Percentiles rank a stretch among this genome's conserved stretches.
Conservation (phyloP, 2,888 invertebrate genomes). For the Itoplectis maculator region DNA sequence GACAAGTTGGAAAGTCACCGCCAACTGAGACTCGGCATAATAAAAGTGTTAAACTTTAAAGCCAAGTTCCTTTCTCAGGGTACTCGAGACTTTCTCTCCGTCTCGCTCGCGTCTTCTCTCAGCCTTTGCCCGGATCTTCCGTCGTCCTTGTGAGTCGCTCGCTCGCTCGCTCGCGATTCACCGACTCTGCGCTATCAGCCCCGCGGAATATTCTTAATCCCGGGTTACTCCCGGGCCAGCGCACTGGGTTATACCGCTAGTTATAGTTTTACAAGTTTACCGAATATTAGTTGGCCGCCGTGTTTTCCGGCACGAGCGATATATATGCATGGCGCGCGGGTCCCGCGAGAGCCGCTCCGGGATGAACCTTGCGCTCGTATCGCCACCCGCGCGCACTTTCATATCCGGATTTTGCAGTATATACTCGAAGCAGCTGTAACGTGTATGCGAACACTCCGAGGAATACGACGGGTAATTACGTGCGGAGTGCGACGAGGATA, state of each 20-base stretch:
- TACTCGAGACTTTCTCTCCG: slow-evolving; percentile 37
- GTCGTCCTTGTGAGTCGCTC: background rate
- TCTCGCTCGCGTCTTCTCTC: slow-evolving; percentile 53
- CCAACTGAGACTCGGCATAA: slow-evolving; percentile 69
- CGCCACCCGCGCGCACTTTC: no score
- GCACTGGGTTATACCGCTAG: slow-evolving; percentile 18
- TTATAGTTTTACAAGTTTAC: slow-evolving; percentile 59
- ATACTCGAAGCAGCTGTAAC: background rate
- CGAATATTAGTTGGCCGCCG: slow-evolving; percentile 19
- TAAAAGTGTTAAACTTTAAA: slow-evolving; percentile 71
- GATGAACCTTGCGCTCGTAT: slow-evolving; percentile 26
- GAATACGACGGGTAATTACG: background rate
- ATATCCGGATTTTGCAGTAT: slow-evolving; percentile 11
- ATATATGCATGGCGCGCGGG: background rate
- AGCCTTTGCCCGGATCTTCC: slow-evolving; percentile 45
- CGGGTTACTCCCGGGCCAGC: no score
- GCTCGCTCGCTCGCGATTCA: no score
- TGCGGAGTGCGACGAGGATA: background rate
- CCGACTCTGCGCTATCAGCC: slow-evolving; percentile 31
- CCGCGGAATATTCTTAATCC: slow-evolving; percentile 34
- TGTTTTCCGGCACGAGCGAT: slow-evolving; percentile 12
- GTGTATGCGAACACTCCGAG: background rate
- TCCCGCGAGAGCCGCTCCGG: slow-evolving; percentile 2
- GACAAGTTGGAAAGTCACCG: slow-evolving; percentile 69
- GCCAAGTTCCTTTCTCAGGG: slow-evolving; percentile 54